Evolutionary conservation across 2,888 invertebrate genomes (phyloP), one percentile per base, ranked within the genome.

Genomic region (Chorisops tibialis): DNA sequence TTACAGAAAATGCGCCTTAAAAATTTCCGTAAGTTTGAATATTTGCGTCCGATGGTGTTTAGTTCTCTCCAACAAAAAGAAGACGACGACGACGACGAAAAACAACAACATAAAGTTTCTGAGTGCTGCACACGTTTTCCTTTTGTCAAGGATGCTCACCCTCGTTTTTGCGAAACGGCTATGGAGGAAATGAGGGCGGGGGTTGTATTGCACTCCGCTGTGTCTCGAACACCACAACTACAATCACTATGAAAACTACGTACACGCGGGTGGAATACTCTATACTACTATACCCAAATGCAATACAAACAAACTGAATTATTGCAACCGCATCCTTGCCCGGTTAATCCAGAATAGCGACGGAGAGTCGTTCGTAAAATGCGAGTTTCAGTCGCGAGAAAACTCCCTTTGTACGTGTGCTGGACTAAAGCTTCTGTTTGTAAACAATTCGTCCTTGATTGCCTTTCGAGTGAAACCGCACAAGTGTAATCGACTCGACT

Each of bases 301-400:
- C 45, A 56, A 56, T 56, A 43, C 43, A 35, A 35, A 19, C 56
- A 56, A 18, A 43, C 56, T 56, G 45, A 56, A 43, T 56, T 56
- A 56, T 43, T 56, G 56, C 56, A 56, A 56, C 56, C 56, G 56
- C 56, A 56, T 56, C 56, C 56, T 30, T 24, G n/a, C 21, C 14
- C 30, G 11, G 30, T 14, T 30, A 24, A 22, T 24, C 30, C 35
- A 45, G 35, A 43, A 37, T 24, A 6, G 5, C 38, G n/a, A 22
- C 14, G 14, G 18, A 12, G n/a, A 18, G n/a, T 43, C 11, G 54
- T 14, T 16, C 41, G 7, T 4, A 22, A 24, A 43, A 24, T 5
- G 2, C n/a, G 19, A 35, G 16, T 30, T 56, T 24, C 24, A 30
- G 18, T 43, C 56, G 43, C 56, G 56, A 21, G 38, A 41, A 41